These are phyloP conservation scores for Germaria angustata DNA, from an alignment of 2,888 invertebrate genomes.

Conservation along the genomic window DNA sequence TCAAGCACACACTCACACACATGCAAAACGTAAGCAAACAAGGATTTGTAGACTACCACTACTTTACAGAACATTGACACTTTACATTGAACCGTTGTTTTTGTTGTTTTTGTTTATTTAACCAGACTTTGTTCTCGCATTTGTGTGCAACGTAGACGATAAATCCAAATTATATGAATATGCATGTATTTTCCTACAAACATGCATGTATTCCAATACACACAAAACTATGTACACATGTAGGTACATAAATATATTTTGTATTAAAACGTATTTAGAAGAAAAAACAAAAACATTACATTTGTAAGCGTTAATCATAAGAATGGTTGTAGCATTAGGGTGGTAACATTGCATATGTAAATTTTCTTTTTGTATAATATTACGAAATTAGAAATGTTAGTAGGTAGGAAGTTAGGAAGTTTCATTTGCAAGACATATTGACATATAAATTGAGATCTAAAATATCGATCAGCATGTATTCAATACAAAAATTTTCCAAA, in stretches of 20 bases:
- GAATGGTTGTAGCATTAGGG: background rate
- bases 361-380: no score
- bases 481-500: no score
- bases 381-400: no score
- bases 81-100: slow-evolving; percentile 61
- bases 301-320: background rate
- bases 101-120: slow-evolving; percentile 48
- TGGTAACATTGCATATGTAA: background rate
- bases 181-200: background rate
- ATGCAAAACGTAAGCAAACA: slow-evolving; percentile 16
- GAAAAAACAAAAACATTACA: slow-evolving; percentile 13
- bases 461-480: no score
- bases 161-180: background rate
- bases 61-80: slow-evolving; percentile 63
- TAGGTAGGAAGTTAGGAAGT: no score
- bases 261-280: slow-evolving; percentile 21
- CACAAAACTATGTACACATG: background rate
- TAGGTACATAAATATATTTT: background rate
- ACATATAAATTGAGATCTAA: no score
- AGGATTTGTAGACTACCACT: slow-evolving; percentile 32
- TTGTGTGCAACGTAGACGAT: background rate
- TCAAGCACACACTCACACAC: background rate
- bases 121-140: slow-evolving; percentile 29
- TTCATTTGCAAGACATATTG: no score
- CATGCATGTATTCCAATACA: background rate